Conservation (phyloP, 2,797 vertebrate species). For the Myotis planiceps region DNA sequence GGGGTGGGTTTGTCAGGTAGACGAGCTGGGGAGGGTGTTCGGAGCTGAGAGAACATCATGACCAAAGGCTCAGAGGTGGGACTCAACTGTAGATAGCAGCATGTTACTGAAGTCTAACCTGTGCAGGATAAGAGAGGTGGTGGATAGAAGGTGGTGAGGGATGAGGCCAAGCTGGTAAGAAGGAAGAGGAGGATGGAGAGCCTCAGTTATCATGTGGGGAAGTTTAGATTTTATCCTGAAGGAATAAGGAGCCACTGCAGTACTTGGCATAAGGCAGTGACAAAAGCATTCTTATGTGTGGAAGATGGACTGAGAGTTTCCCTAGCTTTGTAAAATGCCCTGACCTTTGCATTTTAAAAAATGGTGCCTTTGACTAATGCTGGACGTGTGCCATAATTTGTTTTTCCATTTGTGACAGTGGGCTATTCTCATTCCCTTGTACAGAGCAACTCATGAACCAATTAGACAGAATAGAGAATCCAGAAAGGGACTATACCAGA, state of each 20-base stretch:
- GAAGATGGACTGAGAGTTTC: not conserved
- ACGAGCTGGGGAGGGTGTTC: not conserved
- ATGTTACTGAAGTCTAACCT: not conserved
- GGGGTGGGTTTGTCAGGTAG: not conserved
- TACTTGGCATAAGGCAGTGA: not conserved
- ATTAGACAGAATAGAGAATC: not conserved
- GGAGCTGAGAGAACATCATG: not conserved
- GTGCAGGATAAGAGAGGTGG: not conserved
- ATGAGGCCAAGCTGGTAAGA: not conserved
- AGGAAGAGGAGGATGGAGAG: not conserved
- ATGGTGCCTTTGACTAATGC: not conserved
- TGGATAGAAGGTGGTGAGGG: not conserved
- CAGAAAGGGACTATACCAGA: not conserved
- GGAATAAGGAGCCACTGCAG: not conserved
- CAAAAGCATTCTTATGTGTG: not conserved
- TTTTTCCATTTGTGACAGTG: not conserved
- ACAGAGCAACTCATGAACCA: not conserved
- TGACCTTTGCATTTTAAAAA: conserved; percentile 25
- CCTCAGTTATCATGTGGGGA: not conserved
- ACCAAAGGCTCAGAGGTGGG: not conserved
- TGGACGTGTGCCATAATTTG: not conserved
- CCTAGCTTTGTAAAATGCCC: conserved; percentile 26
- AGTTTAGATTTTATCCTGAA: not conserved
- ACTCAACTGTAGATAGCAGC: not conserved
- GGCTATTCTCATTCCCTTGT: not conserved